Base-by-base conservation (phyloP, 2,113 vertebrate species). In the Tychaedon coryphoeus region DNA sequence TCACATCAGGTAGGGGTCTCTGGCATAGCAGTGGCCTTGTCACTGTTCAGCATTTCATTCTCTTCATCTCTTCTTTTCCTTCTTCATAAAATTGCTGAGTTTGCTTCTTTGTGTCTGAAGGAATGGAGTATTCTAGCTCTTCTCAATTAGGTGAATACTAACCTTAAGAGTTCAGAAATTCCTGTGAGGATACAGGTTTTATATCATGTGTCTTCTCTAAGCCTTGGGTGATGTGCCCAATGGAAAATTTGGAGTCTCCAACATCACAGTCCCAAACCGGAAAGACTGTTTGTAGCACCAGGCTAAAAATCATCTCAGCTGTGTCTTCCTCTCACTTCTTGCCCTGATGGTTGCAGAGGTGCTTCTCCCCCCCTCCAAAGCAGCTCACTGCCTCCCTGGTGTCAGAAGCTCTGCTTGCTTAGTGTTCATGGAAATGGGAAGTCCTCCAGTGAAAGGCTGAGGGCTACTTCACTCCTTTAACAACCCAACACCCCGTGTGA, bases 371-470 rank as follows among this genome's bases (percentile, higher is more conserved):
- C n/a, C 3, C 64, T 90, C 34, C 31, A 13, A 34, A 69, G 62
- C 19, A 53, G 22, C 31, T 92, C 70, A 33, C 69, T 70, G 26
- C 57, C 79, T 94, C 16, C 0, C 16, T 1, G 0, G 47, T 77
- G 95, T 90, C 73, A 86, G 43, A 90, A 86, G 79, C 56, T 83
- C 83, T 81, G 43, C 28, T 33, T 89, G 56, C 48, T n/a, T 61
- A 23, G 33, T 88, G 56, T 88, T 94, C 43, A 54, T 64, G 60
- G 72, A 73, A 79, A 86, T 9, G 88, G 64, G 60, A 84, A 88
- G n/a, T 83, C n/a, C 13, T 95, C 50, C 72, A 80, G 38, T 14
- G 26, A 60, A 64, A 82, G 38, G 8, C 57, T 64, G 47, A 45
- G 48, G 78, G 70, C n/a, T 88, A 18, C 62, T 95, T 93, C 69